Conservation (phyloP, 2,113 vertebrate species). For the Crotalus horridus region DNA sequence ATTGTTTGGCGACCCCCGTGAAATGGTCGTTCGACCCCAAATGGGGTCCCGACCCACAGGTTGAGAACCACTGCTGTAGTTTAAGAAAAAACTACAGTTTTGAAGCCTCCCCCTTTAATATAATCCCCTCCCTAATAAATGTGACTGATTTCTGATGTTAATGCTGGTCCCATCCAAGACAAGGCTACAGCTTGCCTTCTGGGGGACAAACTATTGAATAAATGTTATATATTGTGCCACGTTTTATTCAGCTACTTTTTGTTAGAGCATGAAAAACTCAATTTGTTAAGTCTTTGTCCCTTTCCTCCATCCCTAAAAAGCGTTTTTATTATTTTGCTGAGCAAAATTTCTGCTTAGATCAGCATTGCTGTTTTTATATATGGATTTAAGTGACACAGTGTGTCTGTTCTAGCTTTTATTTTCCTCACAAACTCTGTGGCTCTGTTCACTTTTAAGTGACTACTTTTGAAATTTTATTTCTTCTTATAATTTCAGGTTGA, state of each 20-base stretch:
- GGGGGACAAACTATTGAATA: neutral
- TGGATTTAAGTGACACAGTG: neutral
- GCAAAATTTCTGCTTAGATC: slow-evolving; percentile 7
- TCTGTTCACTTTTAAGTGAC: slow-evolving; percentile 38
- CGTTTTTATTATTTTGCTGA: neutral
- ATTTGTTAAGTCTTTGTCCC: neutral
- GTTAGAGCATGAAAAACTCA: neutral
- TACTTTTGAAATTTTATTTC: slow-evolving; percentile 63
- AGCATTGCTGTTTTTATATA: fast-evolving
- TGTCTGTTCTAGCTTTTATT: neutral
- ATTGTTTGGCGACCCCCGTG: too few species aligned
- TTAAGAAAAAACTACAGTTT: neutral
- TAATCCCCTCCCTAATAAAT: neutral
- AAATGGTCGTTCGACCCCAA: too few species aligned
- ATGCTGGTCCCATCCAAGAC: neutral
- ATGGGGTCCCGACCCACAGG: too few species aligned
- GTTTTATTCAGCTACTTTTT: neutral
- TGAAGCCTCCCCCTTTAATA: neutral
- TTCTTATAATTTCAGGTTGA: slow-evolving; percentile 72
- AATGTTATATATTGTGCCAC: neutral
- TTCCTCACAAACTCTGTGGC: slow-evolving; percentile 24
- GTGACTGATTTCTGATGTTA: neutral
- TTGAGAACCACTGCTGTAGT: neutral
- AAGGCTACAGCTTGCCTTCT: neutral
- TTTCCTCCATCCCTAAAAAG: neutral